Conservation (phyloP, 2,113 vertebrate genomes). For the Bos taurus region ARS-UCD2.0 NC_037332.1:45872001-45872500, state of each 20-base stretch:
- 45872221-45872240: slow-evolving; percentile 23
- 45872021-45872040: neutral
- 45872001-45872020: neutral
- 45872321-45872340: neutral
- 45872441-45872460: slow-evolving; percentile 23
- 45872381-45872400: neutral
- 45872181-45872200: slow-evolving; percentile 1
- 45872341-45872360: neutral
- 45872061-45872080: neutral
- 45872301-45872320: neutral
- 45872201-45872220: neutral
- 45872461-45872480: neutral
- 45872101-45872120: neutral
- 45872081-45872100: neutral
- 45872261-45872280: neutral
- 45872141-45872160: neutral
- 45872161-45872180: neutral
- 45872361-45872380: neutral
- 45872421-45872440: slow-evolving; percentile 46
- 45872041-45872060: neutral
- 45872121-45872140: neutral
- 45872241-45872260: slow-evolving; percentile 13
- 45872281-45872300: slow-evolving; percentile 10
- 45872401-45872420: neutral
- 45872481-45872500: neutral